Percentiles rank a stretch among this genome's conserved stretches.
These are phyloP conservation scores for Brachyhypopomus gauderio DNA, from an alignment of 2,113 vertebrate genomes.

Conservation along the genomic window DNA sequence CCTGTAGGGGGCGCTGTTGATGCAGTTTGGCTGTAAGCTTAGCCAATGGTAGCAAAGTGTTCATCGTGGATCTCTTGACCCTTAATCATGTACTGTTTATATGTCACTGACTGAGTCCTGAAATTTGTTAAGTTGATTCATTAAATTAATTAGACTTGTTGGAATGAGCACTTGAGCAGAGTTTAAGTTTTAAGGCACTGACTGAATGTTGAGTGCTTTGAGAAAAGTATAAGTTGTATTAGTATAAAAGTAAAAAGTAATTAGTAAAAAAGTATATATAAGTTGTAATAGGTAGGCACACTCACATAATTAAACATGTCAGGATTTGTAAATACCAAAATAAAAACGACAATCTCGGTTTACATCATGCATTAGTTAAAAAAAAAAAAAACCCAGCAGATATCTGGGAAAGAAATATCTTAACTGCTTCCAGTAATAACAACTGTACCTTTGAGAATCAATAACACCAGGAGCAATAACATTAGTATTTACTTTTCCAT, in stretches of 20 bases:
- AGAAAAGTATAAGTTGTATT: not conserved
- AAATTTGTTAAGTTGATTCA: not conserved
- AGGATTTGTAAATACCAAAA: not conserved
- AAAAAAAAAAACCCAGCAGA: too few species aligned
- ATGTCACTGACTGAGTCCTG: not conserved
- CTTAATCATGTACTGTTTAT: not conserved
- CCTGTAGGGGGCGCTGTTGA: slow-evolving; percentile 74
- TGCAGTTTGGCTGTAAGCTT: slow-evolving; percentile 49
- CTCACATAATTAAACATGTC: not conserved
- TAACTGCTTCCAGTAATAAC: slow-evolving; percentile 21
- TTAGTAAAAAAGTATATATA: not conserved
- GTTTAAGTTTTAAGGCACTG: not conserved
- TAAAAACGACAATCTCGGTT: not conserved
- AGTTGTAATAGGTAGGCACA: not conserved
- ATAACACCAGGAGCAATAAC: not conserved
- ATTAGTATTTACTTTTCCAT: slow-evolving; percentile 10
- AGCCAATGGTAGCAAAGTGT: not conserved
- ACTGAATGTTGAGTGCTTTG: slow-evolving; percentile 3
- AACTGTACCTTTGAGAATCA: slow-evolving; percentile 24
- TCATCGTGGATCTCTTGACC: not conserved
- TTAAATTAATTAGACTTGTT: not conserved
- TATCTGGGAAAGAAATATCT: not conserved
- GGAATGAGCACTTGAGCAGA: not conserved
- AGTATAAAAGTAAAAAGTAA: too few species aligned
- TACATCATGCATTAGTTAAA: not conserved